Percentiles rank a stretch among this genome's conserved stretches.
Conservation (phyloP, 2,113 vertebrate genomes). For the Cettia cetti region DNA sequence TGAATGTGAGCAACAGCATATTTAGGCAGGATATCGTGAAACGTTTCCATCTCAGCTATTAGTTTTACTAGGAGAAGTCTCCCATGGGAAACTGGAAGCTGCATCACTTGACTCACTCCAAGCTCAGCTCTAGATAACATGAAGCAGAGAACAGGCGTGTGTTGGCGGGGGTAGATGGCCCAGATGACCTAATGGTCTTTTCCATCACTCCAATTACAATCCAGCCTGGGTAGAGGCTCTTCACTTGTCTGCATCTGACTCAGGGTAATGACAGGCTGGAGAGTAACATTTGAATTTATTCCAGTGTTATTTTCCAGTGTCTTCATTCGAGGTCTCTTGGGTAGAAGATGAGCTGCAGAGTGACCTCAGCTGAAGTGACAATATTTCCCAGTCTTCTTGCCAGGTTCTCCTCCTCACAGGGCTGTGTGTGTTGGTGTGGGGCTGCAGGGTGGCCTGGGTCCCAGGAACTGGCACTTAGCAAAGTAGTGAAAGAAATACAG, state of each 20-base stretch:
- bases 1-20: not conserved
- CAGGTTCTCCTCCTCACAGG: not conserved
- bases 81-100: constrained; percentile 45
- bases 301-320: constrained; percentile 42
- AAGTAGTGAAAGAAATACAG: not conserved
- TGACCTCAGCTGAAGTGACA: constrained; percentile 53
- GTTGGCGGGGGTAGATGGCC: not conserved
- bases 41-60: constrained; percentile 38
- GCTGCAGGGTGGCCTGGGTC: not conserved
- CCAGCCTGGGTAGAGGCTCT: not conserved
- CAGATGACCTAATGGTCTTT: constrained; percentile 63
- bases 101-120: constrained; percentile 41
- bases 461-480: not conserved
- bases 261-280: constrained; percentile 44
- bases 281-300: constrained; percentile 32
- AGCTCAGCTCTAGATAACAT: constrained; percentile 45
- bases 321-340: constrained; percentile 20
- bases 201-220: constrained; percentile 19
- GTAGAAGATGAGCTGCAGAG: not conserved
- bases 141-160: constrained; percentile 19
- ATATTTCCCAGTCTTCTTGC: constrained; percentile 31
- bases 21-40: constrained; percentile 40
- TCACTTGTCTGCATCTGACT: constrained; percentile 9
- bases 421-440: not conserved
- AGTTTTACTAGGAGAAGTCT: constrained; percentile 56